phyloP scores from a whole-genome alignment of 2,888 invertebrate genomes.

The Hanleya hanleyi region DNA sequence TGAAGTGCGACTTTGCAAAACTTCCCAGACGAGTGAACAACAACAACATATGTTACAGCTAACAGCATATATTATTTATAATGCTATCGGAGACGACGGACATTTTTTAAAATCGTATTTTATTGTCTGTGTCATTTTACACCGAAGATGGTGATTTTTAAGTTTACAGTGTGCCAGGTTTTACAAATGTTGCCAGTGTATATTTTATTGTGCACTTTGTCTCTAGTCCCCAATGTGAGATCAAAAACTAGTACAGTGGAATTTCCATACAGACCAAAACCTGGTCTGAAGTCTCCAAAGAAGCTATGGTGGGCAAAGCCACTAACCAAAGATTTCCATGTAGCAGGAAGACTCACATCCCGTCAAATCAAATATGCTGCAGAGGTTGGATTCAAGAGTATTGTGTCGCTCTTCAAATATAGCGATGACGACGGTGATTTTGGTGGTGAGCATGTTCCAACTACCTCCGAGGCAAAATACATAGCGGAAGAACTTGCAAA shows the following conservation, averaged over 20 bases:
- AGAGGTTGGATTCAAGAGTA: slow-evolving; percentile 62
- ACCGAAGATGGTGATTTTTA: no score
- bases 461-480: slow-evolving; percentile 43
- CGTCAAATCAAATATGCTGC: slow-evolving; percentile 62
- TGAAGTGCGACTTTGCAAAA: no score
- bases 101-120: no score
- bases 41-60: no score
- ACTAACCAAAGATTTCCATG: slow-evolving; percentile 56
- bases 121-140: no score
- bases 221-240: no score
- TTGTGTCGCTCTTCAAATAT: slow-evolving; percentile 55
- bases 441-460: slow-evolving; percentile 55
- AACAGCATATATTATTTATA: no score
- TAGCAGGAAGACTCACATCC: slow-evolving; percentile 57
- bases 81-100: no score
- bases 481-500: slow-evolving; percentile 44
- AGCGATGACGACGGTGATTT: slow-evolving; percentile 35
- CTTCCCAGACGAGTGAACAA: no score
- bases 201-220: no score
- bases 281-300: slow-evolving; percentile 51
- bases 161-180: no score
- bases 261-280: slow-evolving; percentile 20
- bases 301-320: slow-evolving; percentile 68
- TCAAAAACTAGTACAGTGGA: not conserved
- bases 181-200: no score